Conservation (phyloP, 1,140 invertebrate species). For the Coenobita brevimanus region DNA sequence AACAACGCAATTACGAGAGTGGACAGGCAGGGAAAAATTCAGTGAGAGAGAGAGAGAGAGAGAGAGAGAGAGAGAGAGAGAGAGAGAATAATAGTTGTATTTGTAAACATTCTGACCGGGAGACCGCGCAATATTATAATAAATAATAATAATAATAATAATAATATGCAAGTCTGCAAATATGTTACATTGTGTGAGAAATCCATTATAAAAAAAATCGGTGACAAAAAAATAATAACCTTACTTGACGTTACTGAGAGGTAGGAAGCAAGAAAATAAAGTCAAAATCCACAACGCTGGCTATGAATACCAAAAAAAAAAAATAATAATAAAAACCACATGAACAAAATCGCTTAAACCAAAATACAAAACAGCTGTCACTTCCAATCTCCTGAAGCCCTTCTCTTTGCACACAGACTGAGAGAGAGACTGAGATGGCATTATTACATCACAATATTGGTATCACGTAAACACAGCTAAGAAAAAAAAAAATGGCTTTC, state of each 20-base stretch:
- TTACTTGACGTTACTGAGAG: neutral
- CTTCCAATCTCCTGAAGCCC: no score
- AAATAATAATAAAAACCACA: neutral
- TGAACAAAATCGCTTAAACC: neutral
- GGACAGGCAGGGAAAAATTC: neutral
- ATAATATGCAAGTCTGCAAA: neutral
- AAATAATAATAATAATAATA: no score
- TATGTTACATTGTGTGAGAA: neutral
- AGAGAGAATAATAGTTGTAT: neutral
- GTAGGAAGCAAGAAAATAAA: neutral
- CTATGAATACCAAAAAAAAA: neutral
- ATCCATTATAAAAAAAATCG: neutral
- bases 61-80: constrained; percentile 16
- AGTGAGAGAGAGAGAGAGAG: constrained; percentile 19
- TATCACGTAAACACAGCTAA: no score
- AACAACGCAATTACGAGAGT: neutral
- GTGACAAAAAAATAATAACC: neutral
- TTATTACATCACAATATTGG: no score
- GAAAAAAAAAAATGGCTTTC: no score
- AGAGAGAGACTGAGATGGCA: no score
- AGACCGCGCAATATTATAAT: neutral
- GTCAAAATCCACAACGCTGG: neutral
- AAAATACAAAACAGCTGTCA: no score
- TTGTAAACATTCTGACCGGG: neutral
- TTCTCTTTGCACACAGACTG: no score